phyloP scores from a whole-genome alignment of 2,113 vertebrate species.

The Nannobrachium achirus region DNA sequence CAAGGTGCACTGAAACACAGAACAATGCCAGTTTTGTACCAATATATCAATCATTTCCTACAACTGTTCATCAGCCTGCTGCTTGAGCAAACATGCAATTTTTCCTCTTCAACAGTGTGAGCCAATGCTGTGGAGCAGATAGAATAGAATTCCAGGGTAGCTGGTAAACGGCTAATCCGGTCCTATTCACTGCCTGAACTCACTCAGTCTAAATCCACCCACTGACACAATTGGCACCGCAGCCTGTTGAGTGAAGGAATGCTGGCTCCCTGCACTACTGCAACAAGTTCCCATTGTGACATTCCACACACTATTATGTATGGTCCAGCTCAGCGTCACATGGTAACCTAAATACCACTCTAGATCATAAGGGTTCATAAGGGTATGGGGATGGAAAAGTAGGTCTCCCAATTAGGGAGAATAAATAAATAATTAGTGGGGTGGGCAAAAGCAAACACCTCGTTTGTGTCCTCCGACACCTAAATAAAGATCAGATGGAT shows the following conservation, averaged over 20 bases:
- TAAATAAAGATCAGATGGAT: slow-evolving; percentile 24
- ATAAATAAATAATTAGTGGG: background rate
- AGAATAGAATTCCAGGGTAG: slow-evolving; percentile 39
- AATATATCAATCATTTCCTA: too few relatives aligned
- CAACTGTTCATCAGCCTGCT: slow-evolving; percentile 21
- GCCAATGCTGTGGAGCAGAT: slow-evolving; percentile 5
- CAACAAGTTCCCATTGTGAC: slow-evolving; percentile 76
- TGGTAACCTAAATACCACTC: slow-evolving; percentile 57
- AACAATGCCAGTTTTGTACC: too few relatives aligned
- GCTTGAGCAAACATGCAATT: background rate
- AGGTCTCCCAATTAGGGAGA: slow-evolving; percentile 5
- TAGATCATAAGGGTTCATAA: slow-evolving; percentile 31
- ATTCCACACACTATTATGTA: slow-evolving; percentile 73
- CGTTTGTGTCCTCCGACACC: background rate
- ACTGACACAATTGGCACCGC: slow-evolving; percentile 74
- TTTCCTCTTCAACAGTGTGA: slow-evolving; percentile 25
- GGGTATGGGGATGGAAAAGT: slow-evolving; percentile 9
- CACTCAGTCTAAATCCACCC: slow-evolving; percentile 60
- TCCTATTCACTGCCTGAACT: slow-evolving; percentile 55
- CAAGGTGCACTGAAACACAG: background rate
- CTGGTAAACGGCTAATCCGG: slow-evolving; percentile 60
- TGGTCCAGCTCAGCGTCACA: slow-evolving; percentile 60
- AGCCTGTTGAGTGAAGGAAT: slow-evolving; percentile 73
- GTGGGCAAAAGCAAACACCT: background rate
- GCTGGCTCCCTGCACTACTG: slow-evolving; percentile 32